phyloP scores from a whole-genome alignment of 2,113 vertebrate species.

The Aldabrachelys gigantea region DNA sequence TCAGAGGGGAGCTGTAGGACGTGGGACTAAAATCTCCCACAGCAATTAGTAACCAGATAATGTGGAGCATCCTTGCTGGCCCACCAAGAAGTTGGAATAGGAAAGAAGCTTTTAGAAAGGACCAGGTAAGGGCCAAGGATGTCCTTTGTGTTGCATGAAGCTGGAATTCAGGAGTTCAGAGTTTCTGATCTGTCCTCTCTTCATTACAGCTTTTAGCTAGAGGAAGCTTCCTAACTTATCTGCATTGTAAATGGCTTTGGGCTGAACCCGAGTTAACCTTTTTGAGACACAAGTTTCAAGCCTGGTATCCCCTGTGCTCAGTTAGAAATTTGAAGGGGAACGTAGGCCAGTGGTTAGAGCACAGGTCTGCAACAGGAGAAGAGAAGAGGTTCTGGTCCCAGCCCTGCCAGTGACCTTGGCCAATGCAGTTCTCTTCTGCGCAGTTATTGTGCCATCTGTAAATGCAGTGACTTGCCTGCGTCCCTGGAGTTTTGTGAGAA shows the following conservation, averaged over 20 bases:
- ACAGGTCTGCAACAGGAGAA: neutral
- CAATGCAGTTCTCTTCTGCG: accelerated
- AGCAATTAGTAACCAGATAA: neutral
- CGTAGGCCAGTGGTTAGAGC: accelerated
- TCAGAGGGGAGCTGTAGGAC: neutral
- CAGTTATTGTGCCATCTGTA: neutral
- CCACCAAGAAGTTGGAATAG: neutral
- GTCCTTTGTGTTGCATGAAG: no score
- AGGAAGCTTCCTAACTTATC: neutral
- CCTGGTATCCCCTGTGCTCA: neutral
- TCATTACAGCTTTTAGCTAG: neutral
- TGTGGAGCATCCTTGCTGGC: neutral
- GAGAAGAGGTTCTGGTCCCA: neutral
- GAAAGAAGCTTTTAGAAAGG: neutral
- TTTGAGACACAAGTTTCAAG: neutral
- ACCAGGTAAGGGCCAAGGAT: neutral
- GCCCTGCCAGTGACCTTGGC: neutral
- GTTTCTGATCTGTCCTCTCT: no score
- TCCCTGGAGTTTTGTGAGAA: neutral
- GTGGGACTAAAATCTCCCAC: neutral
- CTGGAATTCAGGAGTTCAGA: no score
- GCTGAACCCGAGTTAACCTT: neutral
- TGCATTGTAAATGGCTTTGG: neutral
- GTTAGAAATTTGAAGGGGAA: neutral
- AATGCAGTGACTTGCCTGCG: accelerated